Evolutionary conservation across 2,797 vertebrate species (phyloP).

Genomic region (Pseudotriccus pelzelni): DNA sequence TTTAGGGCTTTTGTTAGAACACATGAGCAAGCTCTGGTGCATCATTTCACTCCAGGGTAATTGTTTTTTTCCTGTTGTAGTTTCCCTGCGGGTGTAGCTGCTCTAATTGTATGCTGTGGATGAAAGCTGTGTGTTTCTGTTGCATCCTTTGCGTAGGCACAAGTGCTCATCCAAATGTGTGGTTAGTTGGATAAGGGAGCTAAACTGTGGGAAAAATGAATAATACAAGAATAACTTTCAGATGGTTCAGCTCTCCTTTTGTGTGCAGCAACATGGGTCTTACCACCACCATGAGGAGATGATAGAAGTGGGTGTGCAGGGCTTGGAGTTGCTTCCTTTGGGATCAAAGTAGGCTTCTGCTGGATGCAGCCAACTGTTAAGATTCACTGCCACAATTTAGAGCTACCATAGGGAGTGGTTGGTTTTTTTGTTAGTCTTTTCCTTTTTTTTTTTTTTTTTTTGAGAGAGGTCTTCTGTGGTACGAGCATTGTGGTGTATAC

Average conservation of each 20-base stretch:
- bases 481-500: not conserved
- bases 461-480: not conserved
- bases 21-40: not conserved
- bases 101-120: not conserved
- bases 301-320: fast-evolving
- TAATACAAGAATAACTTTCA: not conserved
- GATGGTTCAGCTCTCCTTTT: not conserved
- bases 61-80: not conserved
- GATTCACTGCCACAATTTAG: not conserved
- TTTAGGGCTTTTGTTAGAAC: not conserved
- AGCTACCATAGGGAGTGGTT: not conserved
- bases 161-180: not conserved
- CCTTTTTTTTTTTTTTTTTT: too few relatives aligned
- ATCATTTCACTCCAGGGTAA: not conserved
- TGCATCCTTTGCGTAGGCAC: not conserved
- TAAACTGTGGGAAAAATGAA: not conserved
- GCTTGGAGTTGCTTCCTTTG: not conserved
- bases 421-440: not conserved
- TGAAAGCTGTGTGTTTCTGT: not conserved
- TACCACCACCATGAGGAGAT: fast-evolving
- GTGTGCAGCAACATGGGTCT: not conserved
- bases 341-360: not conserved
- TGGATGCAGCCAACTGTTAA: not conserved
- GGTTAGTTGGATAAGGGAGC: not conserved
- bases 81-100: not conserved